Evolutionary conservation across 37 sponge, comb jelly and placozoan genomes (phyloP).

Genomic region (Halisarca cf. caerulea): DNA sequence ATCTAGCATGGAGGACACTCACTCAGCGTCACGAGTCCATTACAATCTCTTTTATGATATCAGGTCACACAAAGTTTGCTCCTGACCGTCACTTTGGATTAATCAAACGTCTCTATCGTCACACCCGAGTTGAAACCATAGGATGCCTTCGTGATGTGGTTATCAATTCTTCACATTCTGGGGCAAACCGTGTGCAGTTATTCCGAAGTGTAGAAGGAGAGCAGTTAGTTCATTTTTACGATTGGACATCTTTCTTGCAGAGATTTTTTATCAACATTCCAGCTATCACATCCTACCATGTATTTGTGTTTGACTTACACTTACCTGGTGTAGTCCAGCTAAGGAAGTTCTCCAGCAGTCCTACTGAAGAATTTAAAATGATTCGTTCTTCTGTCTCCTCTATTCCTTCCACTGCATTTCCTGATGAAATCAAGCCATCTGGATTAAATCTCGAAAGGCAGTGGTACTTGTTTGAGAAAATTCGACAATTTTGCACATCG

Average conservation of each 20-base stretch:
- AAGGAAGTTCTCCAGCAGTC: neutral
- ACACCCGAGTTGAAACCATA: neutral
- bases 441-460: slow-evolving; percentile 18
- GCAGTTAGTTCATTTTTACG: neutral
- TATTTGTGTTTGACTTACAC: neutral
- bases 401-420: neutral
- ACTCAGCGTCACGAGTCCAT: neutral
- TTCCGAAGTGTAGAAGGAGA: neutral
- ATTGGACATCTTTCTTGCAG: slow-evolving; percentile 24
- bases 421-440: neutral
- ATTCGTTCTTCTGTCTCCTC: neutral
- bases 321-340: slow-evolving; percentile 15
- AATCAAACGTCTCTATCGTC: neutral
- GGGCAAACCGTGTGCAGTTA: neutral
- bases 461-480: slow-evolving; percentile 33
- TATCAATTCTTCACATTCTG: neutral
- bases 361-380: neutral
- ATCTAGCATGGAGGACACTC: neutral
- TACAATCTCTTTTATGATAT: neutral
- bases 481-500: slow-evolving; percentile 8
- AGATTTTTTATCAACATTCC: slow-evolving; percentile 1
- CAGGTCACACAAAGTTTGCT: neutral
- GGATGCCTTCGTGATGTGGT: neutral
- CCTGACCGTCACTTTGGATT: neutral
- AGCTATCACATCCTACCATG: slow-evolving; percentile 15